phyloP scores from a whole-genome alignment of 2,888 invertebrate genomes.

The Coleophora flavipennella region DNA sequence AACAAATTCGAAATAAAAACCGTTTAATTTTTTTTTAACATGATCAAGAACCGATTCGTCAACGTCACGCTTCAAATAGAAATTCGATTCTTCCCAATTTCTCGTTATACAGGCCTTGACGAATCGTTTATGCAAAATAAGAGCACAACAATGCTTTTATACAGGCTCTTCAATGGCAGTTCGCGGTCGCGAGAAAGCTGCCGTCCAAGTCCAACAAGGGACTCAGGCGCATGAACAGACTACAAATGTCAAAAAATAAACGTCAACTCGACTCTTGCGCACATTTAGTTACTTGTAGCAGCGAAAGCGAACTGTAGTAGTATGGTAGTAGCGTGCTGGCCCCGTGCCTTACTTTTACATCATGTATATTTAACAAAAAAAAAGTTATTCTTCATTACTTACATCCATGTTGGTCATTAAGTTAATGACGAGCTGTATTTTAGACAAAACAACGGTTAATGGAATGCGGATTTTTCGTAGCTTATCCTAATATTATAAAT shows the following conservation, averaged over 20 bases:
- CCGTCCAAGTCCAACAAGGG: background rate
- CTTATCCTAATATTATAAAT: too few relatives aligned
- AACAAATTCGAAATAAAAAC: too few relatives aligned
- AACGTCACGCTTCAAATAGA: background rate
- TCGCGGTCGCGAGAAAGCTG: background rate
- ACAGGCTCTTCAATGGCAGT: background rate
- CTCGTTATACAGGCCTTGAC: background rate
- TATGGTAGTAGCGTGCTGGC: background rate
- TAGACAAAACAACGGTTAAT: background rate
- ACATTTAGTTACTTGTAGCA: background rate
- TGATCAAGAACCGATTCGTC: too few relatives aligned
- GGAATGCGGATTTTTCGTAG: background rate
- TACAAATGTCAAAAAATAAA: constrained; percentile 1
- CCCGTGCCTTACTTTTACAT: background rate
- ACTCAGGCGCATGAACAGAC: background rate
- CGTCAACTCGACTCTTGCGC: background rate
- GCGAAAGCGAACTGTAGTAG: background rate
- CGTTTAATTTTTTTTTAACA: too few relatives aligned
- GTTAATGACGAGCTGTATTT: background rate
- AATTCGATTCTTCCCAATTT: background rate
- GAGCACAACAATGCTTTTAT: background rate
- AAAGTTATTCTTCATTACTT: background rate
- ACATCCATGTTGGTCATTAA: background rate
- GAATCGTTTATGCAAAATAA: background rate
- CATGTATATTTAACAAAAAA: too few relatives aligned